Evolutionary conservation across 2,113 vertebrate species (phyloP), one percentile per base, ranked within the genome.

Genomic region (Pluvialis apricaria): DNA sequence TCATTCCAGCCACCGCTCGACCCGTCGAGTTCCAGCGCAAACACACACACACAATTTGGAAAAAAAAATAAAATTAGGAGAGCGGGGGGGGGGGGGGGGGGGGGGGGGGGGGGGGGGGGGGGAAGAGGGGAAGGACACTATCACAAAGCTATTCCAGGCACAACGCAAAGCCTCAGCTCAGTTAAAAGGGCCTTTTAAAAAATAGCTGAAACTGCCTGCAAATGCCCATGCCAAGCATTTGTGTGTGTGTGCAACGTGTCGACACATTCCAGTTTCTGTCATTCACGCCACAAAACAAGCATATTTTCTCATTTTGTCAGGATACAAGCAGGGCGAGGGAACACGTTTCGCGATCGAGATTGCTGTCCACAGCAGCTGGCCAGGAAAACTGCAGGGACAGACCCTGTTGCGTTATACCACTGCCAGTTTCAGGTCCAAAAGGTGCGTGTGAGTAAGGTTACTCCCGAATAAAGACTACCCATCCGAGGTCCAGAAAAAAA

Each of bases 371-470:
- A 47, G 15, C 1, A 13, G 9, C 3, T 57, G 90, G 78, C 69
- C 83, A 68, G 92, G 79, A 81, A 86, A 92, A 93, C 96, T 90
- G 90, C 94, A 95, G 90, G 92, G 86, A n/a, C 45, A 68, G 51
- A 28, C 65, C 52, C 60, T 52, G 45, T 45, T 45, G 64, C 49
- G 8, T 51, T 68, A 55, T 12, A 29, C 52, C 47, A 17, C 86
- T 65, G 71, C 55, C 65, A n/a, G 68, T 49, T 79, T 70, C 52
- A 15, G 47, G 61, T 47, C 82, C 69, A 47, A 42, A 93, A 47
- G 54, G 58, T n/a, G 14, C 0, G 5, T 31, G 60, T 31, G 60
- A 78, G 61, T 81, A 83, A 72, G 58, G 47, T 61, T 49, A 38
- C 21, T 62, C 54, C 55, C 26, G 26, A 71, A 65, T 19, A 90